Base-by-base conservation (phyloP, 2,888 invertebrate genomes). In the Clunio marinus region DNA sequence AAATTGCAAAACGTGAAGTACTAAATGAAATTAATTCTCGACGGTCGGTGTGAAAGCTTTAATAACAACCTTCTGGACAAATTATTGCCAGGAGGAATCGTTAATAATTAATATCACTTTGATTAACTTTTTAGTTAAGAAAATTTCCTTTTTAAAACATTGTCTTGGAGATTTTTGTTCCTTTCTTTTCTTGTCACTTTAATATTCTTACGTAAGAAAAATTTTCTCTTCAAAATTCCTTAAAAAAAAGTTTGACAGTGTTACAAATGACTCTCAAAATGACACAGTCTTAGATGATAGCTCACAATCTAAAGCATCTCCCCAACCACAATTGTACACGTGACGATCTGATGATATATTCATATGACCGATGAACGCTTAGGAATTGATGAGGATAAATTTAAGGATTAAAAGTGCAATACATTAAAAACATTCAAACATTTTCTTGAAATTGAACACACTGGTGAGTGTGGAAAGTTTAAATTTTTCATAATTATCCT, bases 171-270 rank as follows among this genome's bases (percentile, higher is more conserved):
- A n/a, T n/a, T n/a, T n/a, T n/a, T n/a, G n/a, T 58, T 25, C n/a
- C 22, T 57, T 25, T 25, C 5, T 57, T n/a, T n/a, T n/a, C 13
- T 25, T 24, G n/a, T 10, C 2, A 25, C 15, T 28, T 24, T 58
- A 1, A n/a, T n/a, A 35, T 22, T 59, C n/a, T 58, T 15, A 27
- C 28, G 1, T 1, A 13, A 27, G 10, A 58, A 28, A 15, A 7
- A 15, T 28, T 58, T 28, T 58, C n/a, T 8, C 1, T 37, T 20
- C 17, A 20, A n/a, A n/a, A n/a, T n/a, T n/a, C n/a, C n/a, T n/a
- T n/a, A n/a, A 10, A 25, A 24, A 24, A n/a, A 10, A 59, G 59
- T 59, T 59, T 59, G 59, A 59, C 20, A 59, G 59, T n/a, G n/a
- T n/a, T 20, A 59, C 45, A 28, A 35, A 59, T 8, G 59, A 59